phyloP scores from a whole-genome alignment of 2,797 vertebrate genomes.

The Steatocranus sp. region DNA sequence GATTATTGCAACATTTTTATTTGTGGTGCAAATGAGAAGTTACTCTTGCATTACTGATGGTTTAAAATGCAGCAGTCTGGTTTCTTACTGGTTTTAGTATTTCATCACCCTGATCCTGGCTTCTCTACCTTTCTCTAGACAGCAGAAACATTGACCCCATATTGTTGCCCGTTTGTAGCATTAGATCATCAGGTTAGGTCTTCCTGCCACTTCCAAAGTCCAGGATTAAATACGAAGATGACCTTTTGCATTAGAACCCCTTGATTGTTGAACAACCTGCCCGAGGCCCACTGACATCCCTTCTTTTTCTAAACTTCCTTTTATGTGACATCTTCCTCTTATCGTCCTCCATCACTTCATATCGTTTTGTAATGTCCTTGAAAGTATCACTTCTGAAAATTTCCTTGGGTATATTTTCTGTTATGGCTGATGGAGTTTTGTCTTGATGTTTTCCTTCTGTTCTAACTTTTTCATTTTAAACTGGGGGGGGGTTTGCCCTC shows the following conservation, averaged over 20 bases:
- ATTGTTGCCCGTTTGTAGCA: accelerated
- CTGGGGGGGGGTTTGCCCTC: accelerated
- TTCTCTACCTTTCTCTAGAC: neutral
- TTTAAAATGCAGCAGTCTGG: neutral
- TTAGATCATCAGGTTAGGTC: neutral
- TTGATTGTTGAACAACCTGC: neutral
- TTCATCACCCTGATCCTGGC: neutral
- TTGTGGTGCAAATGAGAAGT: neutral
- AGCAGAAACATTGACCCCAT: neutral
- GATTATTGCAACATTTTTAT: neutral
- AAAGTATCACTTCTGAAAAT: neutral
- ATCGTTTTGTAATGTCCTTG: accelerated
- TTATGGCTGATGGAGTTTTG: neutral
- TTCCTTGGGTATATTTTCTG: neutral
- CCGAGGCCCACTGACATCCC: neutral
- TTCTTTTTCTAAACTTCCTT: neutral
- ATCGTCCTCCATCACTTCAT: neutral
- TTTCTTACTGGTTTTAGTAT: neutral
- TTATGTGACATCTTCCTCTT: neutral
- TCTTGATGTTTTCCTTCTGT: neutral
- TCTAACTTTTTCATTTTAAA: neutral
- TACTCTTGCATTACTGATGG: neutral
- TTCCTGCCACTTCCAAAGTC: neutral
- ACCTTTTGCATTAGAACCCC: neutral
- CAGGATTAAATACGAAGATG: neutral